Conservation (phyloP, 1,140 invertebrate species). For the Philaenus spumarius region DNA sequence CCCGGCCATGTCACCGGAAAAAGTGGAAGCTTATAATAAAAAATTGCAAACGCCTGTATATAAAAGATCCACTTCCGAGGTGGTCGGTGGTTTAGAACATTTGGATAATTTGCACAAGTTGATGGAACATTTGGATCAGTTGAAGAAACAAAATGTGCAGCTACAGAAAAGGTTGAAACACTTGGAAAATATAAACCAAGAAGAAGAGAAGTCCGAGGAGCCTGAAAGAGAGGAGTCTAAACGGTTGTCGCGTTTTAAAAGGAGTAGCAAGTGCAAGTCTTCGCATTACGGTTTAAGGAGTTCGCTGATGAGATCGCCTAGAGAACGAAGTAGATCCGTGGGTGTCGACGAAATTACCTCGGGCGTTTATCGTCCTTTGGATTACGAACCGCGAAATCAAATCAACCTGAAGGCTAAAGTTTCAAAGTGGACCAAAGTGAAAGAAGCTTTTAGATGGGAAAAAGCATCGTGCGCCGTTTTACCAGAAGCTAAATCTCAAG, state of each 20-base stretch:
- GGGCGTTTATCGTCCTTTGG: conserved; percentile 32
- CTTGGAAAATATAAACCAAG: conserved; percentile 54
- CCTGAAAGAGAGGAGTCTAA: conserved; percentile 19
- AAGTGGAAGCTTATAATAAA: conserved; percentile 11
- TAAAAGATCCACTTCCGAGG: conserved; percentile 5
- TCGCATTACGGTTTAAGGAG: conserved; percentile 11
- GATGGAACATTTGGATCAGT: conserved; percentile 63
- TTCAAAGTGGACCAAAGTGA: conserved; percentile 77
- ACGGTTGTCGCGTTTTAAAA: conserved; percentile 9
- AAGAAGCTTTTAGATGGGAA: conserved; percentile 72
- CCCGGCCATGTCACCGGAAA: conserved; percentile 20
- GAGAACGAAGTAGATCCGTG: conserved; percentile 44
- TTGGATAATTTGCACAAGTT: conserved; percentile 65
- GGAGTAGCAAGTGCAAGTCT: conserved; percentile 14
- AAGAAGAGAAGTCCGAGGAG: conserved; percentile 30
- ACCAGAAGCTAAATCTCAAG: conserved; percentile 38
- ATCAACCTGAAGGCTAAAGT: conserved; percentile 45
- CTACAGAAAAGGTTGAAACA: conserved; percentile 61
- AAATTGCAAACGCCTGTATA: background rate
- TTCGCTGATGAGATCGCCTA: conserved; percentile 37
- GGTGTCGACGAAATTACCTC: conserved; percentile 36
- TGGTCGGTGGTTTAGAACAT: conserved; percentile 53
- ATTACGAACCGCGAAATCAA: conserved; percentile 40
- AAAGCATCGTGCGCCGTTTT: conserved; percentile 43
- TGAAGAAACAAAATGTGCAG: conserved; percentile 61